phyloP scores from a whole-genome alignment of 2,888 invertebrate species.

The Atrina japonica region DNA sequence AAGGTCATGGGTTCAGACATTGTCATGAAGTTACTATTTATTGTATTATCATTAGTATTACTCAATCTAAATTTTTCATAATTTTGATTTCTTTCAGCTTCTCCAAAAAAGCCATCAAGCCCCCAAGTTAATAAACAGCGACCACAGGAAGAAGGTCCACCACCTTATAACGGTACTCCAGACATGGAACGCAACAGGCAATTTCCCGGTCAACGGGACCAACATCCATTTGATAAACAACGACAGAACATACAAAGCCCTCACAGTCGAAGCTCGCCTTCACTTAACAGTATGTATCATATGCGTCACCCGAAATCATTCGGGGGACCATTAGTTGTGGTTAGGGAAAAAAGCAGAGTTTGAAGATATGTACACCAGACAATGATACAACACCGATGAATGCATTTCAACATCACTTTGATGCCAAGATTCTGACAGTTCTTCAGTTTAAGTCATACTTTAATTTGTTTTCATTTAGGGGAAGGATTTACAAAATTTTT shows the following conservation, averaged over 20 bases:
- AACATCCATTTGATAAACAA: conserved; percentile 36
- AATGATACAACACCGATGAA: too few relatives aligned
- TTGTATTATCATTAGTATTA: too few relatives aligned
- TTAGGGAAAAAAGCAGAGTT: conserved; percentile 15
- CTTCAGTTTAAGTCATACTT: too few relatives aligned
- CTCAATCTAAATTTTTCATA: too few relatives aligned
- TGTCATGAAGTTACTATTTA: too few relatives aligned
- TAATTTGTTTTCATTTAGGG: too few relatives aligned
- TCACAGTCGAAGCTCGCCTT: conserved; percentile 62
- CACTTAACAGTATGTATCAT: conserved; percentile 64
- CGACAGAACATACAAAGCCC: conserved; percentile 50
- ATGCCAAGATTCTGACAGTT: too few relatives aligned
- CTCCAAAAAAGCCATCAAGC: conserved; percentile 45
- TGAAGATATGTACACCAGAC: conserved; percentile 5
- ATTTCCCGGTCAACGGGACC: conserved; percentile 43
- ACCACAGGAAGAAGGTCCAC: conserved; percentile 67
- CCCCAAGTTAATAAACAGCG: conserved; percentile 56
- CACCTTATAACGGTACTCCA: conserved; percentile 61
- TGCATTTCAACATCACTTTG: too few relatives aligned
- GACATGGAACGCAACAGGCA: conserved; percentile 45
- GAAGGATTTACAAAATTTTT: too few relatives aligned
- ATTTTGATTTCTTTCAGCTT: conserved; percentile 45
- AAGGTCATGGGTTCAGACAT: too few relatives aligned
- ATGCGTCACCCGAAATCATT: conserved; percentile 11
- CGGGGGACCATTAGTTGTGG: background rate